These are phyloP conservation scores for Steromphala cineraria DNA, from an alignment of 2,888 invertebrate genomes.

Conservation along the genomic window DNA sequence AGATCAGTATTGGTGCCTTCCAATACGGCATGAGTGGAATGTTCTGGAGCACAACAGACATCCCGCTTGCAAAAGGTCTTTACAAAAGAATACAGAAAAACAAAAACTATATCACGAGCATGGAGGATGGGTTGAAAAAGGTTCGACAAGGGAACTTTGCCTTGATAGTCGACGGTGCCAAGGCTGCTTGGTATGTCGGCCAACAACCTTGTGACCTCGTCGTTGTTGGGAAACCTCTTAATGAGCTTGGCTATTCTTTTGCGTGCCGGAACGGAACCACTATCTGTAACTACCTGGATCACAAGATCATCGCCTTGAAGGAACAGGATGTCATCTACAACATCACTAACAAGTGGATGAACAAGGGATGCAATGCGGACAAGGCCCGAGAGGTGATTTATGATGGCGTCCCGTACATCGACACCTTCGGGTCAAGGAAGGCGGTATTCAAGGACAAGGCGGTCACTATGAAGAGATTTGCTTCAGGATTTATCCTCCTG, in stretches of 20 bases:
- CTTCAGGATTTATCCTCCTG: slow-evolving; percentile 3
- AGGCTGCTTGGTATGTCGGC: slow-evolving; percentile 33
- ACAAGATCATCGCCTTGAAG: not conserved
- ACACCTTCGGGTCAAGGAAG: not conserved
- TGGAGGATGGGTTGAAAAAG: slow-evolving; percentile 25
- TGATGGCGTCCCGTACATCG: slow-evolving; percentile 13
- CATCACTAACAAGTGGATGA: slow-evolving; percentile 11
- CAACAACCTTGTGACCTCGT: slow-evolving; percentile 43
- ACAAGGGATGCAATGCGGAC: slow-evolving; percentile 8
- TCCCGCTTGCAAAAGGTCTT: slow-evolving; percentile 23
- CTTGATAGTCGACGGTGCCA: slow-evolving; percentile 39
- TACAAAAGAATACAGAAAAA: slow-evolving; percentile 22
- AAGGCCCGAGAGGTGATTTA: not conserved
- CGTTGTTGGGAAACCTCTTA: slow-evolving; percentile 37
- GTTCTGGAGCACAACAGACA: slow-evolving; percentile 31
- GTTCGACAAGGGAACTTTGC: slow-evolving; percentile 39
- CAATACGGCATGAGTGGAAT: not conserved
- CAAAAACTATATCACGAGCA: not conserved
- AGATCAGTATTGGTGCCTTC: slow-evolving; percentile 29
- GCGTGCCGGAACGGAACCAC: slow-evolving; percentile 38
- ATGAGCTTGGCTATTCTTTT: slow-evolving; percentile 36
- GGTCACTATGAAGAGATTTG: slow-evolving; percentile 19
- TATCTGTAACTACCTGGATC: not conserved
- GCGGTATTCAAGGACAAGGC: slow-evolving; percentile 3
- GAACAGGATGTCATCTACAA: slow-evolving; percentile 16